Evolutionary conservation across 2,797 vertebrate genomes (phyloP).

Genomic region (Geotrypetes seraphini): DNA sequence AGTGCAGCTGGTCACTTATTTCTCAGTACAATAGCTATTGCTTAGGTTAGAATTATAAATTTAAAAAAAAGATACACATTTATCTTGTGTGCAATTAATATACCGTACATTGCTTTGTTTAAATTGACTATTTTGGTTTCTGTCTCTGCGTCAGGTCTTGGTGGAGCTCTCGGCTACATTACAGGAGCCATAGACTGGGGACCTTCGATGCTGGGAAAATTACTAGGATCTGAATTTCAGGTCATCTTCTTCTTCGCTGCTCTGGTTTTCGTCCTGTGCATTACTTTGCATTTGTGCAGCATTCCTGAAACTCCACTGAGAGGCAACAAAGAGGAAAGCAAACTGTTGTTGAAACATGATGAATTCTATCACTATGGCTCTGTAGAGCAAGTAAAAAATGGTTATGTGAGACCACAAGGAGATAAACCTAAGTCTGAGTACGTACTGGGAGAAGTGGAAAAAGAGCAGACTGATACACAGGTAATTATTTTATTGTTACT

Average conservation of each 20-base stretch:
- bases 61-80: too few species aligned
- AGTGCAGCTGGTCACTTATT: too few species aligned
- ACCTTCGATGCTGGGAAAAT: constrained; percentile 61
- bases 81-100: too few species aligned
- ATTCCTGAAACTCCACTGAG: constrained; percentile 78
- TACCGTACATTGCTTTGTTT: too few species aligned
- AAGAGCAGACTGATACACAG: constrained; percentile 42
- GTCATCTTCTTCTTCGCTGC: constrained; percentile 87
- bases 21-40: too few species aligned
- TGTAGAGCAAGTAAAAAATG: constrained; percentile 45
- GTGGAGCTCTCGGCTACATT: constrained; percentile 84
- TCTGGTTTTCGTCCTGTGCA: constrained; percentile 67
- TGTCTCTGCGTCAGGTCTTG: constrained; percentile 63
- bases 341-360: constrained; percentile 35
- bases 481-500: constrained; percentile 32
- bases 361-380: constrained; percentile 53
- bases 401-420: constrained; percentile 22
- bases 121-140: too few species aligned
- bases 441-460: constrained; percentile 45
- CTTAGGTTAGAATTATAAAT: too few species aligned
- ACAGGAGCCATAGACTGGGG: constrained; percentile 90
- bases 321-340: constrained; percentile 19
- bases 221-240: constrained; percentile 84
- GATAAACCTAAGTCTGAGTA: constrained; percentile 45
- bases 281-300: constrained; percentile 78